phyloP scores from a whole-genome alignment of 2,797 vertebrate genomes.

The Falco peregrinus region DNA sequence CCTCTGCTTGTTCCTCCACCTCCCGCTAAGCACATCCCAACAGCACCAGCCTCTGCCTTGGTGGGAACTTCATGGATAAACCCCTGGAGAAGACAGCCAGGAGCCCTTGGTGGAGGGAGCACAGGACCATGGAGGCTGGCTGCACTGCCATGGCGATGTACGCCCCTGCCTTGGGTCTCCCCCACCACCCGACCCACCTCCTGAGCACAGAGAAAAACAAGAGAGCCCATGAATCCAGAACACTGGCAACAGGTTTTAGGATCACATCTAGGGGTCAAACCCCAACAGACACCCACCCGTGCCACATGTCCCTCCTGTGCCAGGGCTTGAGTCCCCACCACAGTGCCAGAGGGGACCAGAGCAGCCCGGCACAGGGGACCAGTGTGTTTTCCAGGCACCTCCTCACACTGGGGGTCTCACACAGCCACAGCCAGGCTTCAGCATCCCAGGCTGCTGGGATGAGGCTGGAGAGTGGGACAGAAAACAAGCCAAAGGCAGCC shows the following conservation, averaged over 20 bases:
- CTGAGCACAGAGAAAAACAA: background rate
- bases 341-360: rapidly evolving
- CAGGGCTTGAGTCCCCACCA: rapidly evolving
- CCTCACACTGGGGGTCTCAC: rapidly evolving
- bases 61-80: rapidly evolving
- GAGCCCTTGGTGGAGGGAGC: background rate
- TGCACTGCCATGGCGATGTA: background rate
- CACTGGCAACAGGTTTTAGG: background rate
- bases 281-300: rapidly evolving
- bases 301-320: rapidly evolving
- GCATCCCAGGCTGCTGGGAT: background rate
- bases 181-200: background rate
- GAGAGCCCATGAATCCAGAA: background rate
- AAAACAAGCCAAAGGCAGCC: no score
- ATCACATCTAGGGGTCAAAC: rapidly evolving
- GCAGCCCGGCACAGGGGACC: background rate
- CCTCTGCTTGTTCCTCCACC: background rate
- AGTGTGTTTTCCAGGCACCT: background rate
- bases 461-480: background rate
- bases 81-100: rapidly evolving
- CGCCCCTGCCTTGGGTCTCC: rapidly evolving
- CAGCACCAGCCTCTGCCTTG: background rate
- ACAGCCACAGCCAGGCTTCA: background rate
- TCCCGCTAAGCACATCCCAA: background rate
- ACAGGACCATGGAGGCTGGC: background rate